phyloP scores from a whole-genome alignment of 2,797 vertebrate genomes.

The Peromyscus melanophrys region DNA sequence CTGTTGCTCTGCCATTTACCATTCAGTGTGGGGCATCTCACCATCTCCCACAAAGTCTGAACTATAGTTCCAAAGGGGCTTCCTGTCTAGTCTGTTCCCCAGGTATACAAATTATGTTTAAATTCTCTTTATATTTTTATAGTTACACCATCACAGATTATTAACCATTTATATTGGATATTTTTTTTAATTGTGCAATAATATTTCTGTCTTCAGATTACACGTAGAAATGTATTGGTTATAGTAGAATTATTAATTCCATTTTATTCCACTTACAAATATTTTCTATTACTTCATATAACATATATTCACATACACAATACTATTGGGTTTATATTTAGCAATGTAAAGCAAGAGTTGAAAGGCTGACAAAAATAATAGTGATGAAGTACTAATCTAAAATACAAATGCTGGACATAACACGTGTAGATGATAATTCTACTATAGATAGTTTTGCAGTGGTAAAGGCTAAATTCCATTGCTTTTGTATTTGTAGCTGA shows the following conservation, averaged over 20 bases:
- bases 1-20: accelerated
- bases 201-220: not conserved
- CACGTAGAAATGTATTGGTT: not conserved
- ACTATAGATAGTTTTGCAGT: not conserved
- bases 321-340: not conserved
- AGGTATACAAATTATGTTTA: not conserved
- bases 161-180: not conserved
- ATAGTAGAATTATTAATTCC: not conserved
- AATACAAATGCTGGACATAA: not conserved
- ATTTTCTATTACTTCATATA: not conserved
- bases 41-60: not conserved
- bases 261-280: constrained; percentile 13
- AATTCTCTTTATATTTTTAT: not conserved
- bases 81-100: not conserved
- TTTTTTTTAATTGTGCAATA: not conserved
- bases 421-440: accelerated
- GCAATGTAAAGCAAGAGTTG: not conserved
- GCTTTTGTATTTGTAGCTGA: not conserved
- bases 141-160: not conserved
- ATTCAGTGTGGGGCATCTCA: no score
- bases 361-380: not conserved
- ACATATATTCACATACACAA: not conserved
- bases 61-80: not conserved
- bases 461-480: not conserved
- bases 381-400: not conserved